Conservation (phyloP, 2,797 vertebrate species). For the Lepilemur septentrionalis region DNA sequence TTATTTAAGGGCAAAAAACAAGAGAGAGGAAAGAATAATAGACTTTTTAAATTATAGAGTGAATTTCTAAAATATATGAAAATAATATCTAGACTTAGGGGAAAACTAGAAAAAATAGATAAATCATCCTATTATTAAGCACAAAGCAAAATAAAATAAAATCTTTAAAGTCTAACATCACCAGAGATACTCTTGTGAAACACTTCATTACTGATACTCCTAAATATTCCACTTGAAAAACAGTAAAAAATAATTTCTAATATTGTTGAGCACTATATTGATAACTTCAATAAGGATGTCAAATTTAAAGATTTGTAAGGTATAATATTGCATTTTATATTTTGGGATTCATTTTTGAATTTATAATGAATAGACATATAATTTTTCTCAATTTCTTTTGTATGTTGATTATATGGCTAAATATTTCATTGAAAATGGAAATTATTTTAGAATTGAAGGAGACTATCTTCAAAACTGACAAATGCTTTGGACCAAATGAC, state of each 20-base stretch:
- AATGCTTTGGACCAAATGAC: neutral
- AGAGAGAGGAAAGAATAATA: neutral
- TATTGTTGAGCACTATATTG: neutral
- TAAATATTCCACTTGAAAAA: neutral
- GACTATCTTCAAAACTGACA: neutral
- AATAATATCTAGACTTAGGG: neutral
- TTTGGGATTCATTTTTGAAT: neutral
- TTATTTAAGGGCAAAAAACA: neutral
- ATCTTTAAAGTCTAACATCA: neutral
- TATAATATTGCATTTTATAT: neutral
- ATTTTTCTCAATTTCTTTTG: neutral
- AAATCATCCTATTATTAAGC: neutral
- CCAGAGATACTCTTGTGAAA: neutral
- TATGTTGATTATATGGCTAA: neutral
- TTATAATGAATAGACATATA: neutral
- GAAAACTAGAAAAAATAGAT: neutral
- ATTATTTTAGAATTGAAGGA: neutral
- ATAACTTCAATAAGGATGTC: neutral
- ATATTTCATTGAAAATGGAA: neutral
- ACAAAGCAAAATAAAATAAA: neutral
- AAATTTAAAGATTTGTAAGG: neutral
- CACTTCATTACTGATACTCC: neutral
- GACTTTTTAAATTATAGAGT: neutral
- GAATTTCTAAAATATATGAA: neutral
- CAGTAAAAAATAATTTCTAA: neutral